Conservation (phyloP, 2,113 vertebrate species). For the Mystacornis crossleyi region DNA sequence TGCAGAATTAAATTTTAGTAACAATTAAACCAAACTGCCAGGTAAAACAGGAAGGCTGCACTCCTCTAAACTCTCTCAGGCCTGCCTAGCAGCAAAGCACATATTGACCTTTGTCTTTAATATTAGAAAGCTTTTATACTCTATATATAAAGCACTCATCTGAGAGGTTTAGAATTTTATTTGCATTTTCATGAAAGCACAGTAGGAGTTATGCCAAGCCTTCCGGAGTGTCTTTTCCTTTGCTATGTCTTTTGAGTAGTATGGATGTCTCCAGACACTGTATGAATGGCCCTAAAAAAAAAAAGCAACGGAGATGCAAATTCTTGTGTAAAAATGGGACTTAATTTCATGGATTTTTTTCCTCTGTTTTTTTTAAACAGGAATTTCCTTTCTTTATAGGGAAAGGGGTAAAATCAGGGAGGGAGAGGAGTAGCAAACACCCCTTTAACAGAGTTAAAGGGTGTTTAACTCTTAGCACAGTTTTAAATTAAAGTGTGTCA, state of each 20-base stretch:
- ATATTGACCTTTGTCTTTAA: constrained; percentile 36
- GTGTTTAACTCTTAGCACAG: neutral
- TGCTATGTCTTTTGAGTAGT: neutral
- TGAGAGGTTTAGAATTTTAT: constrained; percentile 50
- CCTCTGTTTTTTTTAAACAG: neutral
- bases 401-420: neutral
- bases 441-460: too few species aligned
- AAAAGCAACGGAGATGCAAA: neutral
- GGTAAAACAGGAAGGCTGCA: neutral
- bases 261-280: neutral
- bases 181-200: constrained; percentile 51
- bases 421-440: neutral
- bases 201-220: constrained; percentile 24
- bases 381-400: neutral
- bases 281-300: neutral
- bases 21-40: neutral
- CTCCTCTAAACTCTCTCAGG: constrained; percentile 47
- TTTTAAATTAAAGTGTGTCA: neutral
- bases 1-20: neutral
- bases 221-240: constrained; percentile 19
- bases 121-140: constrained; percentile 47
- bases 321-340: neutral
- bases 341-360: neutral
- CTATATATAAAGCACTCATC: neutral
- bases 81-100: constrained; percentile 36